These are phyloP conservation scores for Patagioenas fasciata DNA, from an alignment of 2,113 vertebrate genomes.

Conservation along the genomic window DNA sequence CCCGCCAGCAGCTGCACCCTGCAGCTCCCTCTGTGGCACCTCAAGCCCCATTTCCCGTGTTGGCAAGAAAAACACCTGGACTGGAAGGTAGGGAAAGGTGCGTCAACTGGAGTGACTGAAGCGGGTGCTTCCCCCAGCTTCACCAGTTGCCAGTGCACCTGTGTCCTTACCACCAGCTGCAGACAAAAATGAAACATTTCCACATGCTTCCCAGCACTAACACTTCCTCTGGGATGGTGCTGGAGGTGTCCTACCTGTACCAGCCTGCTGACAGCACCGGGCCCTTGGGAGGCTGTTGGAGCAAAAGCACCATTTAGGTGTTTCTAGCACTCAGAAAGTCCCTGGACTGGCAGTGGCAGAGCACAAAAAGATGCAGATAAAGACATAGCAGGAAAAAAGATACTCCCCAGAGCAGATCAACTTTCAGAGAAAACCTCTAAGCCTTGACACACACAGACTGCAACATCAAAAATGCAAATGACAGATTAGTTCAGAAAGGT, in stretches of 20 bases:
- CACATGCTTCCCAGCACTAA: background rate
- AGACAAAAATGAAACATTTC: background rate
- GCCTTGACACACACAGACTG: background rate
- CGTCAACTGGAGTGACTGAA: background rate
- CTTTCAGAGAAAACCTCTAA: background rate
- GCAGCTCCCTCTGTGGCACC: accelerated
- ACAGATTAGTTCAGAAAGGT: background rate
- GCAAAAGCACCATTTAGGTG: accelerated
- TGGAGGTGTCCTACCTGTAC: background rate
- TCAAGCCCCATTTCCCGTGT: background rate
- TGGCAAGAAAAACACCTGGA: background rate
- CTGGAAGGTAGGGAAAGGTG: background rate
- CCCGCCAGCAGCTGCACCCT: background rate
- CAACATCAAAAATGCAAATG: background rate
- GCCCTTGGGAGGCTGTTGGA: accelerated
- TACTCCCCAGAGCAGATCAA: background rate
- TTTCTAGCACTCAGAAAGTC: background rate
- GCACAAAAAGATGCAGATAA: background rate
- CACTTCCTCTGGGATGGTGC: background rate
- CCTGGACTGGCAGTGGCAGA: background rate
- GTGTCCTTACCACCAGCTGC: background rate
- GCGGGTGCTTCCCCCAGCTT: background rate
- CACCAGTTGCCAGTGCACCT: background rate
- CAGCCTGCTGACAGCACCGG: background rate
- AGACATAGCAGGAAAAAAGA: background rate